Conservation (phyloP, 1,140 invertebrate genomes). For the Diorhabda elongata region DNA sequence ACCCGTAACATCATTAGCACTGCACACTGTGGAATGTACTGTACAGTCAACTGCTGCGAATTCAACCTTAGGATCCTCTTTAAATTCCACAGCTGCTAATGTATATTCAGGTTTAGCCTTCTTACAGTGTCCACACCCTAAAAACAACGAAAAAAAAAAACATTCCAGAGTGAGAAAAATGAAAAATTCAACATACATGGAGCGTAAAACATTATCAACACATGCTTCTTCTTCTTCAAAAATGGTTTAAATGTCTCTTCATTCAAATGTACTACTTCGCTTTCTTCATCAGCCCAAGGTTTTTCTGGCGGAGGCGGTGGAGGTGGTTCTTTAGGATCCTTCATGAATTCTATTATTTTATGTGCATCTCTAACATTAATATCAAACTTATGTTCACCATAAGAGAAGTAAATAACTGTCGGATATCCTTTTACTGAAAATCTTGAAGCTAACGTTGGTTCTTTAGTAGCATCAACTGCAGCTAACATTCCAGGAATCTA, state of each 20-base stretch:
- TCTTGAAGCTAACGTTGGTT: slow-evolving; percentile 59
- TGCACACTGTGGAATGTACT: slow-evolving; percentile 59
- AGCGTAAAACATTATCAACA: slow-evolving; percentile 86
- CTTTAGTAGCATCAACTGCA: slow-evolving; percentile 79
- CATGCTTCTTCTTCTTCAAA: slow-evolving; percentile 72
- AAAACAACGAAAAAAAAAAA: slow-evolving; percentile 27
- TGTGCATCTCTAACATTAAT: slow-evolving; percentile 68
- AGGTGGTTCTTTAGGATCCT: slow-evolving; percentile 75
- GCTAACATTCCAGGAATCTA: slow-evolving; percentile 69
- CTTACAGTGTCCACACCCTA: slow-evolving; percentile 91
- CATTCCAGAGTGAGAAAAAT: background rate
- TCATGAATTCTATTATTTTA: slow-evolving; percentile 77
- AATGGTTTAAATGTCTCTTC: slow-evolving; percentile 66
- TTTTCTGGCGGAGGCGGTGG: slow-evolving; percentile 75
- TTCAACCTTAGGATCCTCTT: slow-evolving; percentile 66
- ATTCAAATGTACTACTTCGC: slow-evolving; percentile 71
- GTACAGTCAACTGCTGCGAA: slow-evolving; percentile 86
- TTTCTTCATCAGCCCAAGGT: slow-evolving; percentile 69
- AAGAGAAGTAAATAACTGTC: slow-evolving; percentile 74
- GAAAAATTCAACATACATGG: slow-evolving; percentile 65
- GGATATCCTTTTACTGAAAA: slow-evolving; percentile 80
- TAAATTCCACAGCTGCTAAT: slow-evolving; percentile 68
- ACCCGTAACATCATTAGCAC: slow-evolving; percentile 67
- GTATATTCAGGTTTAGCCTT: slow-evolving; percentile 81
- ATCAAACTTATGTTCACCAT: slow-evolving; percentile 75